phyloP scores from a whole-genome alignment of 2,888 invertebrate species.

The Autographa pulchrina region DNA sequence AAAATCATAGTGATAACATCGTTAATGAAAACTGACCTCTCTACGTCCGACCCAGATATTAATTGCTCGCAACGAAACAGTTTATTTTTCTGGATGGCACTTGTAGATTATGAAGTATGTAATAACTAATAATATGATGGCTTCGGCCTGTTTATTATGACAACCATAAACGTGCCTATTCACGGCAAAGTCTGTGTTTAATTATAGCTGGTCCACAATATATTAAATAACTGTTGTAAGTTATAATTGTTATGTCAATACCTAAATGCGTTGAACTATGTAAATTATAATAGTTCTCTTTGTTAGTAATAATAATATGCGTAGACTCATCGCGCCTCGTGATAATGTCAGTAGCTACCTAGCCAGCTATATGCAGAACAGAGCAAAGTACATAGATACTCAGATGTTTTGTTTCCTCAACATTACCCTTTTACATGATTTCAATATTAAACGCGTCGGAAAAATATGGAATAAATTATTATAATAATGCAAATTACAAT shows the following conservation, averaged over 20 bases:
- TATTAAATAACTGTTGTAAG: constrained; percentile 10
- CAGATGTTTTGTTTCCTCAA: not conserved
- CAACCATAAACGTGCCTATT: constrained; percentile 12
- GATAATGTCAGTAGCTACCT: constrained; percentile 11
- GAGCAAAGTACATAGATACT: not conserved
- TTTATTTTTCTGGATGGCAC: constrained; percentile 39
- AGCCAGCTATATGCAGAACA: not conserved
- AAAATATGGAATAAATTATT: too few relatives aligned
- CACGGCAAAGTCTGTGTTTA: not conserved
- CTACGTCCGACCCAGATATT: constrained; percentile 82
- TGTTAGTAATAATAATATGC: constrained; percentile 11
- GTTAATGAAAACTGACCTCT: constrained; percentile 85
- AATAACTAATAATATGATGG: constrained; percentile 8
- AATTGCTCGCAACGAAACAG: constrained; percentile 64
- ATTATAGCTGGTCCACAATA: constrained; percentile 12
- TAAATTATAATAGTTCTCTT: constrained; percentile 10
- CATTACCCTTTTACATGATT: not conserved
- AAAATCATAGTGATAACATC: constrained; percentile 80
- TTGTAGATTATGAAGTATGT: constrained; percentile 11
- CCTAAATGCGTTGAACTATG: constrained; percentile 11
- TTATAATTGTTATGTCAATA: constrained; percentile 21
- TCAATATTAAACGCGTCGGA: too few relatives aligned
- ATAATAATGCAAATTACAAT: too few relatives aligned
- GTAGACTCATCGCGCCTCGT: not conserved
- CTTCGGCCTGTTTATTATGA: constrained; percentile 14